Evolutionary conservation across 1,140 invertebrate genomes (phyloP).

Genomic region (Harpegnathos saltator): DNA sequence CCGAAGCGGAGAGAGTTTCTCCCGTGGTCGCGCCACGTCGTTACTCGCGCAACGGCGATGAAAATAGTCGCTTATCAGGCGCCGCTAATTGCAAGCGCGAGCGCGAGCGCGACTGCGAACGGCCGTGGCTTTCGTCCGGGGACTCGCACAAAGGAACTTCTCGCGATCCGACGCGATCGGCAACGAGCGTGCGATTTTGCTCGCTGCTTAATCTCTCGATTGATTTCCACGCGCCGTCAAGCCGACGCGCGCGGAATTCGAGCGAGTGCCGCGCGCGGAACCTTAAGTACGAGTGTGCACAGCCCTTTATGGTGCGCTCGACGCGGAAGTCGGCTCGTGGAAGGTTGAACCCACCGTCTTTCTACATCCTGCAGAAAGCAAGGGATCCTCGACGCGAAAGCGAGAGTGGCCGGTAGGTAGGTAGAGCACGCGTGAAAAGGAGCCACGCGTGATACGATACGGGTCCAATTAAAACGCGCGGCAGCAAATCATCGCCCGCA

Average conservation of each 20-base stretch:
- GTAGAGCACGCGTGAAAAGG: slow-evolving; percentile 49
- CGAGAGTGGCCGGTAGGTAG: slow-evolving; percentile 56
- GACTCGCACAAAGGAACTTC: no score
- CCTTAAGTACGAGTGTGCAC: slow-evolving; percentile 15
- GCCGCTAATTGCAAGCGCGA: no score
- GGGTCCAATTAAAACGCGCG: slow-evolving; percentile 63
- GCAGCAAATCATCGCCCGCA: slow-evolving; percentile 68
- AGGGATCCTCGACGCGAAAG: slow-evolving; percentile 51
- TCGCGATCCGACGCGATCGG: no score
- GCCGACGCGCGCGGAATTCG: background rate
- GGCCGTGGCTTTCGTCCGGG: no score
- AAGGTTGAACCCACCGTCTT: slow-evolving; percentile 44
- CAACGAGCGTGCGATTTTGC: no score
- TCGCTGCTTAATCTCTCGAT: no score
- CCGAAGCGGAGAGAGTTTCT: background rate
- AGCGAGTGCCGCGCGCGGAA: background rate
- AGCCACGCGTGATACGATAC: slow-evolving; percentile 41
- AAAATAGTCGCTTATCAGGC: no score
- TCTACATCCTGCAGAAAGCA: slow-evolving; percentile 13
- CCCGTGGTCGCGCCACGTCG: background rate
- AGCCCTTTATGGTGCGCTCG: slow-evolving; percentile 26
- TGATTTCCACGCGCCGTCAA: no score
- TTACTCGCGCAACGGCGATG: no score
- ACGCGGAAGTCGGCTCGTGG: slow-evolving; percentile 51
- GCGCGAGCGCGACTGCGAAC: no score